A percentile compares a stretch with the other conserved stretches of the same genome.
These are phyloP conservation scores for Drosophila subobscura DNA, from an alignment of 1,140 invertebrate species.

Conservation along the genomic window DNA sequence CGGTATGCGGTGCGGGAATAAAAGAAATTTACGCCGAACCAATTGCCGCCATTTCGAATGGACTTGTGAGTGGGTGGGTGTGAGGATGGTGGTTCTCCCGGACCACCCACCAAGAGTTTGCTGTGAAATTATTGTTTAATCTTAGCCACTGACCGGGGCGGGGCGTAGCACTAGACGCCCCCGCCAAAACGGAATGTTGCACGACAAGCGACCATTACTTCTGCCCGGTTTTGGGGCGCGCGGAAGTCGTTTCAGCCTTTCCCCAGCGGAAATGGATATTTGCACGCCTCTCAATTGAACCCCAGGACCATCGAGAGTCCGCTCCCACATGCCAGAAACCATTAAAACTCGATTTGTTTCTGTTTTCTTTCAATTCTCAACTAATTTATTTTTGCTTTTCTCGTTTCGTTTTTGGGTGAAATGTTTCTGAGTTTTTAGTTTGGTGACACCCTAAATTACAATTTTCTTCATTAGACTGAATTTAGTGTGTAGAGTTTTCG, in stretches of 20 bases:
- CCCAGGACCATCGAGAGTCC: not conserved
- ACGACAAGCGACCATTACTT: constrained; percentile 68
- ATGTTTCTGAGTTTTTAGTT: constrained; percentile 62
- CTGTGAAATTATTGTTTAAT: constrained; percentile 71
- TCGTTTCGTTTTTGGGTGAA: constrained; percentile 48
- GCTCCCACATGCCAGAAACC: constrained; percentile 4
- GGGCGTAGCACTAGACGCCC: constrained; percentile 33
- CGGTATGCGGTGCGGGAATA: constrained; percentile 62
- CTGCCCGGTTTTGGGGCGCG: not conserved
- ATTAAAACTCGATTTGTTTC: constrained; percentile 49
- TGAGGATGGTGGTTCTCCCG: not conserved
- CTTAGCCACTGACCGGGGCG: constrained; percentile 52
- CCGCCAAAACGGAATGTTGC: constrained; percentile 26
- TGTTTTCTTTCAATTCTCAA: constrained; percentile 76
- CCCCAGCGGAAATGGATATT: constrained; percentile 61
- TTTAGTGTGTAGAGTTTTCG: constrained; percentile 5
- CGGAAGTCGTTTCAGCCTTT: not conserved
- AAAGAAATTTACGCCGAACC: constrained; percentile 65
- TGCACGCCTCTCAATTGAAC: constrained; percentile 65
- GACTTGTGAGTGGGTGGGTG: not conserved
- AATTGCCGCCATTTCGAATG: constrained; percentile 52
- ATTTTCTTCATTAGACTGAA: constrained; percentile 37
- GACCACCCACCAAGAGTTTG: constrained; percentile 1
- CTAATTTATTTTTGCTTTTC: constrained; percentile 73
- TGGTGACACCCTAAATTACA: constrained; percentile 74